Evolutionary conservation across 2,113 vertebrate species (phyloP).

Genomic region (Serilophus lunatus): DNA sequence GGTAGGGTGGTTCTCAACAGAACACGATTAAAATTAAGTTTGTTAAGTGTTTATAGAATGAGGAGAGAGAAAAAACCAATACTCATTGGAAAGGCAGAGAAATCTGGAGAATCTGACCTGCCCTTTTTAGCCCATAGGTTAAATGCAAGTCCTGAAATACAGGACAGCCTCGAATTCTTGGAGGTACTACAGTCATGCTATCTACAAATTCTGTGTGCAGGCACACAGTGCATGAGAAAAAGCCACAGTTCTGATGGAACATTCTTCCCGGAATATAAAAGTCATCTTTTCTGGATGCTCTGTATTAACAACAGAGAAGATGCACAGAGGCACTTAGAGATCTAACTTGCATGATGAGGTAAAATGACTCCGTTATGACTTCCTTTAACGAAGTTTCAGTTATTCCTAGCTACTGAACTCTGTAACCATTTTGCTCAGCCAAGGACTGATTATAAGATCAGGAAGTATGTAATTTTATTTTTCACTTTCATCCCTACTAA

Average conservation of each 20-base stretch:
- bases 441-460: not conserved
- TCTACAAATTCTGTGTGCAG: not conserved
- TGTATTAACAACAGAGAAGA: not conserved
- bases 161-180: not conserved
- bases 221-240: not conserved
- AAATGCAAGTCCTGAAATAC: not conserved
- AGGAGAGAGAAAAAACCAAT: not conserved
- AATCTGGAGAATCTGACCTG: not conserved
- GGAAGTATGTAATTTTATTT: not conserved
- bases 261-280: not conserved
- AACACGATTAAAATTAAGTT: not conserved
- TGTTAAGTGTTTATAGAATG: not conserved
- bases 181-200: not conserved
- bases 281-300: not conserved
- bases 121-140: not conserved
- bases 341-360: not conserved
- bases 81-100: not conserved
- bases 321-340: not conserved
- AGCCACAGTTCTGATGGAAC: not conserved
- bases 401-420: not conserved
- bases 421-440: rapidly evolving
- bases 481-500: not conserved
- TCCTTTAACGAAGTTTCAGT: not conserved
- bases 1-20: not conserved
- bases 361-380: not conserved